These are phyloP conservation scores for Poeciliopsis occidentalis DNA, from an alignment of 2,113 vertebrate species.

Conservation along the genomic window DNA sequence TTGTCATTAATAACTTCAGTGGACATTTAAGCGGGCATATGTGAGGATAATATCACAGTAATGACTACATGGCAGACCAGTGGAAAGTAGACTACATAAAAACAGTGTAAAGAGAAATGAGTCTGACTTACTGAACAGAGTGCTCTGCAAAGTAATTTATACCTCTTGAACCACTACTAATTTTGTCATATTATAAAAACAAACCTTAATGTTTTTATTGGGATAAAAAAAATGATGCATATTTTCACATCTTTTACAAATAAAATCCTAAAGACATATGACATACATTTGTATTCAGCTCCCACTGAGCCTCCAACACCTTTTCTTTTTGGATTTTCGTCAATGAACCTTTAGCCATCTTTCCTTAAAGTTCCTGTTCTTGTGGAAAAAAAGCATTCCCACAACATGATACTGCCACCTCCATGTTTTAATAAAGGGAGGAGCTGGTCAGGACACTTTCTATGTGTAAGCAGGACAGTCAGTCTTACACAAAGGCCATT, in stretches of 20 bases:
- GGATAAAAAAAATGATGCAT: background rate
- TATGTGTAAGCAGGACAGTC: background rate
- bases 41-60: conserved; percentile 53
- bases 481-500: background rate
- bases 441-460: background rate
- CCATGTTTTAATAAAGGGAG: background rate
- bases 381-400: background rate
- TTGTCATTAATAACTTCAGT: conserved; percentile 71
- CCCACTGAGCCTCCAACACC: background rate
- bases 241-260: background rate
- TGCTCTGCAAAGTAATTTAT: background rate
- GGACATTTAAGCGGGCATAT: conserved; percentile 54
- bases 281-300: background rate
- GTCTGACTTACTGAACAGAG: background rate
- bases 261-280: background rate
- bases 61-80: conserved; percentile 51
- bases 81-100: conserved; percentile 22
- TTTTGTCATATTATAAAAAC: background rate
- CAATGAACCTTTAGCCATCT: background rate
- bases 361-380: background rate
- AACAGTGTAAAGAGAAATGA: conserved; percentile 9
- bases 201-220: background rate
- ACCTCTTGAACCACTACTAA: background rate
- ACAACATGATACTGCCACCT: background rate
- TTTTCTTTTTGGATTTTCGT: background rate